Evolutionary conservation across 2,888 invertebrate species (phyloP), one percentile per base, ranked within the genome.

Genomic region (Macrosiphum euphorbiae): DNA sequence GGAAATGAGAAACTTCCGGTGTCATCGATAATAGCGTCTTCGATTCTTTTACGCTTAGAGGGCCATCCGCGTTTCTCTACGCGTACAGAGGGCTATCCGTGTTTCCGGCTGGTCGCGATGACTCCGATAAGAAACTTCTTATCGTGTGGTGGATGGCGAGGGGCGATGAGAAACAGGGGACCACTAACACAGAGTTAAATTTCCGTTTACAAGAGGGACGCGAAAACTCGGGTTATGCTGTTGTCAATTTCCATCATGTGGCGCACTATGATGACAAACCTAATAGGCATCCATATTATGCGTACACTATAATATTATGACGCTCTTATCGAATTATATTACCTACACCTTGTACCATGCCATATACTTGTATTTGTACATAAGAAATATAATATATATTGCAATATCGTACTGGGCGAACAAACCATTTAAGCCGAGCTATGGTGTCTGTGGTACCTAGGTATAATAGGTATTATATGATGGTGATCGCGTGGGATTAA

Each of bases 1-100:
- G 92, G 92, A 92, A 92, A 92, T 88, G 92, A 92, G 92, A 92
- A 92, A 92, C 92, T 78, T 92, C 92, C 92, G 67, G 92, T 67
- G 92, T 78, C 88, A 78, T 88, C 92, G 92, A 88, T 92, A 92
- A 67, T 78, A 88, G 67, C 67, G 92, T 41, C 28, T 67, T 67
- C 87, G 92, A 92, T 92, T 92, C 92, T 88, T 88, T 92, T 78
- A 88, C 92, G 67, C 87, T 67, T 52, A 67, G 87, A 50, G 58
- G 92, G 58, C 91, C 47, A 86, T 61, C 41, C 87, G 50, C 87
- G 24, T 86, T 67, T 67, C 67, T 88, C 78, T 67, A 61, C 88
- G 50, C 67, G 16, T 41, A 41, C 16, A 88, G 50, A 50, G 85
- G 91, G 86, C 92, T 61, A 86, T 86, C 67, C 92, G 67, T 67